phyloP scores from a whole-genome alignment of 2,797 vertebrate species.

The Perodicticus potto region DNA sequence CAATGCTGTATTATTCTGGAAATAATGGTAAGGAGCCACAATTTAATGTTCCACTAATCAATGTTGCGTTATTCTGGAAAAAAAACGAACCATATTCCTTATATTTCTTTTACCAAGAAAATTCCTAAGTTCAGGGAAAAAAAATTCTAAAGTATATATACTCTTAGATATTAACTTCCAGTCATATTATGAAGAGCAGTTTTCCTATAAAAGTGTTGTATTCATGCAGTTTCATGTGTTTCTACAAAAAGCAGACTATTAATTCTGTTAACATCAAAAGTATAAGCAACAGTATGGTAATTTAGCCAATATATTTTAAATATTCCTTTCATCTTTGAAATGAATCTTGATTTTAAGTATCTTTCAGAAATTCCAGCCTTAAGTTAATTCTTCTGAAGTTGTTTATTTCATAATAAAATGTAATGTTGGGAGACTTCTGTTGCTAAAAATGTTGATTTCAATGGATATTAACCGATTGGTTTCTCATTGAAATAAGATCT shows the following conservation, averaged over 20 bases:
- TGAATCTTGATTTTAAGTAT: neutral
- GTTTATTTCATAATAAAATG: neutral
- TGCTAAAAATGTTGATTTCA: neutral
- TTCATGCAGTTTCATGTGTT: neutral
- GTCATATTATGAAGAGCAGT: neutral
- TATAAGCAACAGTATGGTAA: neutral
- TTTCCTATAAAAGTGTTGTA: neutral
- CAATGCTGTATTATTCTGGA: neutral
- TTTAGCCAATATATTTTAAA: neutral
- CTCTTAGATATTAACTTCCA: neutral
- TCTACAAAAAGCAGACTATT: neutral
- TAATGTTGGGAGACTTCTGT: neutral
- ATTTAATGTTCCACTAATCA: neutral
- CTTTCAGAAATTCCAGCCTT: neutral
- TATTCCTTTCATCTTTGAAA: neutral
- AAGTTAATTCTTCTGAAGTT: neutral
- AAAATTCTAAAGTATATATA: neutral
- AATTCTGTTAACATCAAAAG: neutral
- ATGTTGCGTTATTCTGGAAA: neutral
- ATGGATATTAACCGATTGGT: neutral
- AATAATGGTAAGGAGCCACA: neutral
- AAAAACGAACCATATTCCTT: neutral
- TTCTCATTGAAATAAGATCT: neutral
- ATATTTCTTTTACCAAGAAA: slow-evolving; percentile 2
- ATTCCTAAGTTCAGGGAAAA: neutral